phyloP scores from a whole-genome alignment of 2,797 vertebrate species.

The Clarias fuscus region DNA sequence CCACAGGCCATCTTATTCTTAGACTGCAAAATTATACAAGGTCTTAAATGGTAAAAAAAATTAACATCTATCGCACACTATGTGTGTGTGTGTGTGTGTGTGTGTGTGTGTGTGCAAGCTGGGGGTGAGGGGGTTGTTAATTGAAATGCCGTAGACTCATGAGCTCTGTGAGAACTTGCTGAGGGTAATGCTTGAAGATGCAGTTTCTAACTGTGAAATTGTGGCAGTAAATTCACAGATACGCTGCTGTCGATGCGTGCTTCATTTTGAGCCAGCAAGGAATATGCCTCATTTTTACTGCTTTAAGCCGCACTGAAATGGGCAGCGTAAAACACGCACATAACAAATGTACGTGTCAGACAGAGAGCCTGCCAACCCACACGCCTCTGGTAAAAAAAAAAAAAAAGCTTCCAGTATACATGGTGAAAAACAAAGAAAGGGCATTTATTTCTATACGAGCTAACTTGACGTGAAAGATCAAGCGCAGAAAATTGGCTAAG shows the following conservation, averaged over 20 bases:
- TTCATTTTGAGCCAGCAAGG: background rate
- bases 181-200: slow-evolving; percentile 30
- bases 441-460: background rate
- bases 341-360: slow-evolving; percentile 15
- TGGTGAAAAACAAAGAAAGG: background rate
- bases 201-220: slow-evolving; percentile 28
- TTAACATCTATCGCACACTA: background rate
- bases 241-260: background rate
- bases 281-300: slow-evolving; percentile 14
- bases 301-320: background rate
- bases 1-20: background rate
- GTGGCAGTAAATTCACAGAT: slow-evolving; percentile 25
- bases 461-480: background rate
- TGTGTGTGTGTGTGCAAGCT: background rate
- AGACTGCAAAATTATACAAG: background rate
- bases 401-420: background rate
- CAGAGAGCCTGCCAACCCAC: background rate
- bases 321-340: slow-evolving; percentile 13
- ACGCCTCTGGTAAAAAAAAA: background rate
- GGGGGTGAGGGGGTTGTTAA: background rate
- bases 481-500: background rate
- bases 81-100: background rate
- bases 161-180: slow-evolving; percentile 19
- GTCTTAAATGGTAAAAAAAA: slow-evolving; percentile 5
- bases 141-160: slow-evolving; percentile 17